Evolutionary conservation across 2,888 invertebrate species (phyloP), one percentile per base, ranked within the genome.

Genomic region (Xanthorhoe designata): DNA sequence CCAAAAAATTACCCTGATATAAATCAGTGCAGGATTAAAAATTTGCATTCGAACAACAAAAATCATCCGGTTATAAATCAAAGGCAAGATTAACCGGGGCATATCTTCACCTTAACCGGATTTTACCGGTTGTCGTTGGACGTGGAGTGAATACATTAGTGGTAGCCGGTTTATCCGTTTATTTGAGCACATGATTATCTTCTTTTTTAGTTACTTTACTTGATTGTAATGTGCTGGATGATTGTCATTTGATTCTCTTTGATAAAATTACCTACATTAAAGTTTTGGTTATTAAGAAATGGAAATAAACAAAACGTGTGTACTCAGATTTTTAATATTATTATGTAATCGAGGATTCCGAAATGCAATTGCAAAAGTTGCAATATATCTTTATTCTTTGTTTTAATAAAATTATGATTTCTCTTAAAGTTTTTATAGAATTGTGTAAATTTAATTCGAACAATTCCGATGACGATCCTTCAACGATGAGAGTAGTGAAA

Each of bases 21-120:
- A 61, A 64, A 64, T 61, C 35, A 56, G 52, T 56, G 49, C 52
- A 42, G 60, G 47, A 45, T 47, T 18, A 19, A 66, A 72, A 71
- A 72, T 72, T 72, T 71, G 70, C 65, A 74, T 68, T 71, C 66
- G 70, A 72, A 74, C 66, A 72, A 73, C 72, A 74, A 74, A 73
- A 71, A 72, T 66, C 56, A 57, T 17, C 79, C 80, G 81, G 80
- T 79, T 79, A 85, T 91, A 91, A 91, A 91, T 91, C 91, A 90
- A 86, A 88, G 73, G 76, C 78, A 81, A 88, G 89, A 91, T 91
- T 90, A 91, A 89, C 88, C 87, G 80, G 84, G 84, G 87, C 86
- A 87, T 88, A 91, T 90, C 89, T 91, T 81, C 87, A 88, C 88
- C 89, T 90, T 87, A 87, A 87, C 87, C 87, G 88, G 90, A 85